Conservation (phyloP, 2,888 invertebrate species). For the Campopleginae sp. region DNA sequence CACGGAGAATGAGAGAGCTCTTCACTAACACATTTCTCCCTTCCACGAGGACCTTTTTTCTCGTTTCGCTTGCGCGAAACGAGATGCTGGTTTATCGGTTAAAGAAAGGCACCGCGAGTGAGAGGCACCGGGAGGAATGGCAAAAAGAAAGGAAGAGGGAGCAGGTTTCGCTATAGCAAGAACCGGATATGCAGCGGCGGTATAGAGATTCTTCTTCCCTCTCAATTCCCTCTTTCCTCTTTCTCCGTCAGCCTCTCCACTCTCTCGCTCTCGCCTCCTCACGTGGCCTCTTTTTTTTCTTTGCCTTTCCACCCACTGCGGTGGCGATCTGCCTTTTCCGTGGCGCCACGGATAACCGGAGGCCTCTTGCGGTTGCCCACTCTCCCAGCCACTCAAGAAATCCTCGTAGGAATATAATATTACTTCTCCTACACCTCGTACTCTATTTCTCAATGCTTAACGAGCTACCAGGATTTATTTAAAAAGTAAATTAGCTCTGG, state of each 20-base stretch:
- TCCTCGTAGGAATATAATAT: conserved; percentile 51
- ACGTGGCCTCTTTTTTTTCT: conserved; percentile 34
- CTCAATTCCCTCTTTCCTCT: conserved; percentile 36
- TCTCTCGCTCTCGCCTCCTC: conserved; percentile 47
- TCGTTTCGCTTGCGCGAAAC: conserved; percentile 49
- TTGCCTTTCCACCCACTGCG: conserved; percentile 45
- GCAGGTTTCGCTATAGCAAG: conserved; percentile 13
- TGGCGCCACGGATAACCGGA: conserved; percentile 61
- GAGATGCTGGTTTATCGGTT: conserved; percentile 65
- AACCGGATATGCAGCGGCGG: conserved; percentile 56
- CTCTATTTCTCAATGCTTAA: conserved; percentile 69
- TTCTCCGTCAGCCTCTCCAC: conserved; percentile 18
- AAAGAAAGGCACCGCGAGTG: conserved; percentile 52
- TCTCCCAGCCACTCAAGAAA: conserved; percentile 35
- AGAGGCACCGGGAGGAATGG: background rate
- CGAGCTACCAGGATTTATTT: conserved; percentile 76
- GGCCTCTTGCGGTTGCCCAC: conserved; percentile 50
- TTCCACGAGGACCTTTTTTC: conserved; percentile 15
- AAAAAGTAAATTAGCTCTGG: conserved; percentile 76
- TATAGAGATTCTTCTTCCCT: conserved; percentile 44
- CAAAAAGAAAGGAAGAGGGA: conserved; percentile 23
- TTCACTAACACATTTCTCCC: conserved; percentile 44
- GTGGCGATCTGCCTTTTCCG: conserved; percentile 64
- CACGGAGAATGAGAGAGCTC: conserved; percentile 16
- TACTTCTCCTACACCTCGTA: conserved; percentile 59